Evolutionary conservation across 2,888 invertebrate species (phyloP).

Genomic region (Drosophila colorata): DNA sequence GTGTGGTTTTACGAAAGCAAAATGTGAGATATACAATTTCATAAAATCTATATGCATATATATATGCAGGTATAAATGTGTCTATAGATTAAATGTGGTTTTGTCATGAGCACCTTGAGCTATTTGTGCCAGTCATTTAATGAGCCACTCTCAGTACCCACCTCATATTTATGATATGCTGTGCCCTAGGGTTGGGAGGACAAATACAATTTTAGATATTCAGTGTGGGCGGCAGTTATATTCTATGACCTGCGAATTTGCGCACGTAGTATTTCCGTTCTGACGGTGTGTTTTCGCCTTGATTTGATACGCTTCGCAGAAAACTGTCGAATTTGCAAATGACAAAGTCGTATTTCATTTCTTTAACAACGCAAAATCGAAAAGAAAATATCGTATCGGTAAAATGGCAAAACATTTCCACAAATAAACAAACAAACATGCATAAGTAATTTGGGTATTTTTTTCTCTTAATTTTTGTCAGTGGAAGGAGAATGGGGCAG

Average conservation of each 20-base stretch:
- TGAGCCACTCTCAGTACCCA: slow-evolving; percentile 58
- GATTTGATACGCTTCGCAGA: slow-evolving; percentile 52
- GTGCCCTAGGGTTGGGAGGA: background rate
- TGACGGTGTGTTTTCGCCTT: slow-evolving; percentile 37
- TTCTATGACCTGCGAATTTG: background rate
- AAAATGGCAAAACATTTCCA: slow-evolving; percentile 29
- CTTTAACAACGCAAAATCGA: slow-evolving; percentile 25
- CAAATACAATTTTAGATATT: slow-evolving; percentile 39
- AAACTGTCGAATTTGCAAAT: slow-evolving; percentile 73
- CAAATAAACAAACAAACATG: slow-evolving; percentile 50
- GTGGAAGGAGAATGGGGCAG: background rate
- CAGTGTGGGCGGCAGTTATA: slow-evolving; percentile 19
- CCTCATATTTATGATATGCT: slow-evolving; percentile 39
- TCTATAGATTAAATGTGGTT: slow-evolving; percentile 27
- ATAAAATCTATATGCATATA: slow-evolving; percentile 14
- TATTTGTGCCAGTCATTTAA: slow-evolving; percentile 69
- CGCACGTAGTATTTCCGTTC: slow-evolving; percentile 26
- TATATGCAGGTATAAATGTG: slow-evolving; percentile 1
- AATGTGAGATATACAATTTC: slow-evolving; percentile 17
- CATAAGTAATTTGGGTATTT: slow-evolving; percentile 57
- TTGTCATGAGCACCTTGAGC: slow-evolving; percentile 33
- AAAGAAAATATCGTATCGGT: slow-evolving; percentile 7
- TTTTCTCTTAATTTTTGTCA: slow-evolving; percentile 1
- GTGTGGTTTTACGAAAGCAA: background rate
- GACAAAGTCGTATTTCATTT: slow-evolving; percentile 65